Base-by-base conservation (phyloP, 1,140 invertebrate genomes). In the Bombus confusus region DNA sequence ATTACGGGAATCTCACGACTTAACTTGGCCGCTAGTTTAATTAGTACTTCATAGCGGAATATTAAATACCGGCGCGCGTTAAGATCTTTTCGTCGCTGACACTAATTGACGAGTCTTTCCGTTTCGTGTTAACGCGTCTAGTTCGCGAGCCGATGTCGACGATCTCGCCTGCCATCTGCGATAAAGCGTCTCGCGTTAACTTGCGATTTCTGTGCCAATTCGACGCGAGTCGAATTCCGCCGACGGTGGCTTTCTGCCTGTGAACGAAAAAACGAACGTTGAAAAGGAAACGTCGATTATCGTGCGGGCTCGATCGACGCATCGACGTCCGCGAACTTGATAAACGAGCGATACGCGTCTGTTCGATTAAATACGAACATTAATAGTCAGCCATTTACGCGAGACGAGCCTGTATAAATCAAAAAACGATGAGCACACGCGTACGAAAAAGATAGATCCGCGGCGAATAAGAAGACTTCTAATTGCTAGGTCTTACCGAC, bases 31-130 rank as follows among this genome's bases (percentile, higher is more conserved):
- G 62, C 59, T 28, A 15, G 59, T 88, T 78, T 87, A 85, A 87
- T 88, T 87, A 80, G 47, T 76, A 64, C 64, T 77, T 66, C 66
- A 31, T 34, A 75, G 52, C 66, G 69, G 75, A 77, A 81, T 85
- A 88, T 85, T 81, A 78, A 66, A 88, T 85, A 85, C 66, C 39
- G 22, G 59, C n/a, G 39, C n/a, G 43, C 25, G 47, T 64, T 66
- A 43, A n/a, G 34, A 59, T 71, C 39, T 25, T 52, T 47, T 12
- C 74, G 66, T 71, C 43, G 66, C 25, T 12, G 76, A 62, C 74
- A 39, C 22, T 86, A 88, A 89, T 89, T 81, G 57, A 80, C 71
- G 57, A 85, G 37, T 34, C 37, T 76, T 31, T 41, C n/a, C n/a
- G 57, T 75, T 69, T n/a, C 71, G 57, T 37, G 59, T 85, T 66